These are phyloP conservation scores for Nemotelus nigrinus DNA, from an alignment of 2,888 invertebrate genomes.

Conservation along the genomic window DNA sequence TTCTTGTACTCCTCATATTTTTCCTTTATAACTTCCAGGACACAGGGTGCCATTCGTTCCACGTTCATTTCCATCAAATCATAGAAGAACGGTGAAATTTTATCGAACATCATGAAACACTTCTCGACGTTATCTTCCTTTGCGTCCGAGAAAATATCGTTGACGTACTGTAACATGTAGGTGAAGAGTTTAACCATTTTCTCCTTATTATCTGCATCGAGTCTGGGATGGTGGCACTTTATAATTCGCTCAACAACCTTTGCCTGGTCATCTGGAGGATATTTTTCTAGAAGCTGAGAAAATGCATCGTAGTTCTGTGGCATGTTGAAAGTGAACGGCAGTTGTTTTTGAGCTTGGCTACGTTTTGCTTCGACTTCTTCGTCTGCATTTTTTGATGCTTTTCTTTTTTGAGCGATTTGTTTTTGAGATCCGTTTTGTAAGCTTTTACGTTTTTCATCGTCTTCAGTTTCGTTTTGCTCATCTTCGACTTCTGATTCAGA, in stretches of 20 bases:
- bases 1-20: constrained; percentile 74
- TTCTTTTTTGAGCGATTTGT: constrained; percentile 11
- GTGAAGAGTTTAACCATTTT: constrained; percentile 78
- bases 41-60: constrained; percentile 72
- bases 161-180: constrained; percentile 80
- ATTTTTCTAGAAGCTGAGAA: constrained; percentile 70
- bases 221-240: constrained; percentile 86
- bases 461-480: constrained; percentile 50
- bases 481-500: constrained; percentile 63
- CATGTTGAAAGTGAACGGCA: constrained; percentile 70
- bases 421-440: constrained; percentile 54
- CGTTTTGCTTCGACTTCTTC: constrained; percentile 4
- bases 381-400: constrained; percentile 52
- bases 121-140: constrained; percentile 64
- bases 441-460: constrained; percentile 35
- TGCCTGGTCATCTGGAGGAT: constrained; percentile 73
- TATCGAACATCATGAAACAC: constrained; percentile 71
- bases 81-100: constrained; percentile 69
- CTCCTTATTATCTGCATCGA: constrained; percentile 81
- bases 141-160: constrained; percentile 70
- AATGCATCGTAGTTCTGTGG: constrained; percentile 74
- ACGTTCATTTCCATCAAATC: constrained; percentile 79
- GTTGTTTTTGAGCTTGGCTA: constrained; percentile 68
- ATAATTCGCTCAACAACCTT: constrained; percentile 82
- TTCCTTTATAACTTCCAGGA: constrained; percentile 77